phyloP scores from a whole-genome alignment of 1,140 invertebrate species.

The Penaeus indicus region DNA sequence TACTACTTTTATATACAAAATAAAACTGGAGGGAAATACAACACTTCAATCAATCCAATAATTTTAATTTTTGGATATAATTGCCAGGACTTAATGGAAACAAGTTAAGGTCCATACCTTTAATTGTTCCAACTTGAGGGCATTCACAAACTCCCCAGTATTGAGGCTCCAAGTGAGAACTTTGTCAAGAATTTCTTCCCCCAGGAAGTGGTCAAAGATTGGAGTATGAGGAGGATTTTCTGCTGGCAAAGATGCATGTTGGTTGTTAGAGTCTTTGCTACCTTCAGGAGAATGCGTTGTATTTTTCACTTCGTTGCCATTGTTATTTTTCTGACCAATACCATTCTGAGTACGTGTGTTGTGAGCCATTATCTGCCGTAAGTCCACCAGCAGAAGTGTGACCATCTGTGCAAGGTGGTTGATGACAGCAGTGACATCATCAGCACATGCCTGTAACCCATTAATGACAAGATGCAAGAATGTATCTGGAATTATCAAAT shows the following conservation, averaged over 20 bases:
- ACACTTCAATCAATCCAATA: not conserved
- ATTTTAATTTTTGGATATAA: too few species aligned
- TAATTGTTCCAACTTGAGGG: slow-evolving; percentile 83
- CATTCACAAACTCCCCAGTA: slow-evolving; percentile 75
- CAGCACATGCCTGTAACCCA: slow-evolving; percentile 74
- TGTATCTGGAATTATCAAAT: too few species aligned
- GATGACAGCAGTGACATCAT: slow-evolving; percentile 90
- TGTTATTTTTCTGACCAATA: slow-evolving; percentile 4
- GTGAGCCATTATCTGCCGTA: slow-evolving; percentile 68
- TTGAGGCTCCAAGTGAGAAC: slow-evolving; percentile 73
- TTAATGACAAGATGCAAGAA: slow-evolving; percentile 11
- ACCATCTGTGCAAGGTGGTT: slow-evolving; percentile 94
- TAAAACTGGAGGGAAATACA: not conserved
- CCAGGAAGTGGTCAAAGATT: slow-evolving; percentile 72
- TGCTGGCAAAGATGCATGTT: slow-evolving; percentile 58
- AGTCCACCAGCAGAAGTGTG: slow-evolving; percentile 87
- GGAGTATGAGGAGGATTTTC: slow-evolving; percentile 70
- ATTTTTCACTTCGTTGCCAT: not conserved
- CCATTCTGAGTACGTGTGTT: slow-evolving; percentile 30
- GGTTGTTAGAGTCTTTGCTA: not conserved
- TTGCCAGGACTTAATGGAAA: too few species aligned
- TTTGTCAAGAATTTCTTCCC: slow-evolving; percentile 73
- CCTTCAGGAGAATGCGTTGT: not conserved
- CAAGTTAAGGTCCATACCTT: slow-evolving; percentile 42
- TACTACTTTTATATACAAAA: not conserved